These are phyloP conservation scores for Spodoptera exigua DNA, from an alignment of 2,888 invertebrate species.

Conservation along the genomic window DNA sequence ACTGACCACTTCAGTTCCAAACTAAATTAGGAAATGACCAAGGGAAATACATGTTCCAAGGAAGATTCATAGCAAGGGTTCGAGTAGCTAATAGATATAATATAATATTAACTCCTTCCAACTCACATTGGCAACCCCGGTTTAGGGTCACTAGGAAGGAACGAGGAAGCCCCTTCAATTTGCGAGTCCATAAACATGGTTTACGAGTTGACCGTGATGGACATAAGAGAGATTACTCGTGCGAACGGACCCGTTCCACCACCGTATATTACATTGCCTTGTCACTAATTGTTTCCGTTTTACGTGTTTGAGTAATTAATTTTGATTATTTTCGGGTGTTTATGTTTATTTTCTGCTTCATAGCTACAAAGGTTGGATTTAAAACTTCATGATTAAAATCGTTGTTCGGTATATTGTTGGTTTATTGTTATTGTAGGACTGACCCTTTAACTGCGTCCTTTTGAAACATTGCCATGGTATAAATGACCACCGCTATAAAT, in stretches of 20 bases:
- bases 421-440: no score
- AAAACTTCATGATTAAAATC: no score
- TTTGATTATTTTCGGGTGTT: conserved; percentile 32
- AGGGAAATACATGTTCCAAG: neutral
- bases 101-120: conserved; percentile 4
- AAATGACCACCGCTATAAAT: no score
- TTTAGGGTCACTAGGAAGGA: conserved; percentile 63
- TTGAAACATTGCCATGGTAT: no score
- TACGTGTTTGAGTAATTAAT: conserved; percentile 37
- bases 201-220: conserved; percentile 70
- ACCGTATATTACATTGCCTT: conserved; percentile 38
- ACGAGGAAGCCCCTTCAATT: conserved; percentile 72
- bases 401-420: no score
- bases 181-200: conserved; percentile 72
- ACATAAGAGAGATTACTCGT: conserved; percentile 60
- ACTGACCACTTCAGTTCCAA: neutral
- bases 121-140: conserved; percentile 43
- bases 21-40: neutral
- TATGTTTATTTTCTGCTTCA: conserved; percentile 7
- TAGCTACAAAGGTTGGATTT: neutral
- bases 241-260: conserved; percentile 48
- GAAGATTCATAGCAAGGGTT: neutral
- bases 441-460: no score
- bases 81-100: conserved; percentile 1
- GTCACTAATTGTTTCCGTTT: conserved; percentile 57